Conservation (phyloP, 2,797 vertebrate genomes). For the Euphonia xanthogaster region DNA sequence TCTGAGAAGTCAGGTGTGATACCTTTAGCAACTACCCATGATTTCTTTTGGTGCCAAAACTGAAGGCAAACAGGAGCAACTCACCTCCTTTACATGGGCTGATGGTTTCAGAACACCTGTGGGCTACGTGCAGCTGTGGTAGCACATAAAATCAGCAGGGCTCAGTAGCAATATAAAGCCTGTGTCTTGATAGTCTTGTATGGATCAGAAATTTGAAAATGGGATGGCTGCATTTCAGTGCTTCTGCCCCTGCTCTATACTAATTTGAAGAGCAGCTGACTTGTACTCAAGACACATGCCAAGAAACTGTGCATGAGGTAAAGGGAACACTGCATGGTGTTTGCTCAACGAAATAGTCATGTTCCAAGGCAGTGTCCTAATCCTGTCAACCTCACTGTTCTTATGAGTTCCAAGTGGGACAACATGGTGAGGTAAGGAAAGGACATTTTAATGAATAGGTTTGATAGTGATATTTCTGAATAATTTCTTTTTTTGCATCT, state of each 20-base stretch:
- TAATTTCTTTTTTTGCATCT: not conserved
- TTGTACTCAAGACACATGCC: not conserved
- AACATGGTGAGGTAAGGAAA: not conserved
- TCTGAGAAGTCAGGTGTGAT: not conserved
- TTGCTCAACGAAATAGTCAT: not conserved
- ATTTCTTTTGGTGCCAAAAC: not conserved
- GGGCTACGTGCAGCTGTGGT: not conserved
- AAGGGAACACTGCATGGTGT: not conserved
- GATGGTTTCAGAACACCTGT: not conserved
- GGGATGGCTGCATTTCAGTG: not conserved
- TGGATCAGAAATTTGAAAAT: not conserved
- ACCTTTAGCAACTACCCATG: accelerated
- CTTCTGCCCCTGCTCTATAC: not conserved
- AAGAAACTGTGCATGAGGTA: not conserved
- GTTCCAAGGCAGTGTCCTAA: not conserved
- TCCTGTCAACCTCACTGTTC: constrained; percentile 1
- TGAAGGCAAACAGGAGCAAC: not conserved
- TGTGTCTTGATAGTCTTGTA: not conserved
- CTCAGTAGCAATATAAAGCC: not conserved
- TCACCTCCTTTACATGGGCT: not conserved
- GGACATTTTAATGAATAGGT: not conserved
- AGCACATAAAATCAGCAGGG: not conserved
- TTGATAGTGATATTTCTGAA: constrained; percentile 30
- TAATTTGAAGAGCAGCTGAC: not conserved
- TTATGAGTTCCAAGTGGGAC: not conserved